Evolutionary conservation across 2,888 invertebrate genomes (phyloP), one percentile per base, ranked within the genome.

Genomic region (Sphecodes monilicornis): DNA sequence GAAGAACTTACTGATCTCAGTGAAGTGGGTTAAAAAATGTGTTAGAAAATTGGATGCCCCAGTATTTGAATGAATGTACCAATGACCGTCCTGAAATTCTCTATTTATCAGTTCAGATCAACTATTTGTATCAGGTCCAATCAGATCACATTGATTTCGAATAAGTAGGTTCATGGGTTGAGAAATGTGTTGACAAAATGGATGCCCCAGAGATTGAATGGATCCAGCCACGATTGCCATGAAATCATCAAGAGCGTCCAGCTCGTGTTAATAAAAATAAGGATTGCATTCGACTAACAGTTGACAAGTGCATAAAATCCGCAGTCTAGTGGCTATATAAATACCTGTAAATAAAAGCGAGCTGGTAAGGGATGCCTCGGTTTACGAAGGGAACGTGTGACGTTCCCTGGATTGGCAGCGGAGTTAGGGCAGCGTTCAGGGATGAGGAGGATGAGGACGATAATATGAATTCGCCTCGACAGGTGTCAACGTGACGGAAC

Each of bases 261-360:
- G n/a, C n/a, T n/a, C n/a, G n/a, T n/a, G n/a, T n/a, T n/a, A n/a
- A n/a, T n/a, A n/a, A 8, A 50, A 50, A 18, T 46, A 22, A 22
- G 18, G 18, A 46, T 46, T 46, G 46, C 46, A 46, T 46, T 46
- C 46, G 13, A 26, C 11, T 11, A 57, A 57, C 26, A 26, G 54
- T 26, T 10, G 54, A 57, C 1, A 13, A 26, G 57, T 29, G 57
- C 57, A 60, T 60, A 60, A 60, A 26, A 29, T 60, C 26, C 57
- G 57, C 57, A 29, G 57, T 16, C 57, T 16, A 60, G 57, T 26
- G 26, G 74, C 81, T 81, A 68, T 77, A 84, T 84, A 84, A 78
- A 84, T 84, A 84, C 41, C 71, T 90, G 90, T 90, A 90, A 82
- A 90, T 90, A 90, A 43, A 32, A 72, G 77, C 54, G 26, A 80